These are phyloP conservation scores for Momotus momota DNA, from an alignment of 2,797 vertebrate species.

Conservation along the genomic window DNA sequence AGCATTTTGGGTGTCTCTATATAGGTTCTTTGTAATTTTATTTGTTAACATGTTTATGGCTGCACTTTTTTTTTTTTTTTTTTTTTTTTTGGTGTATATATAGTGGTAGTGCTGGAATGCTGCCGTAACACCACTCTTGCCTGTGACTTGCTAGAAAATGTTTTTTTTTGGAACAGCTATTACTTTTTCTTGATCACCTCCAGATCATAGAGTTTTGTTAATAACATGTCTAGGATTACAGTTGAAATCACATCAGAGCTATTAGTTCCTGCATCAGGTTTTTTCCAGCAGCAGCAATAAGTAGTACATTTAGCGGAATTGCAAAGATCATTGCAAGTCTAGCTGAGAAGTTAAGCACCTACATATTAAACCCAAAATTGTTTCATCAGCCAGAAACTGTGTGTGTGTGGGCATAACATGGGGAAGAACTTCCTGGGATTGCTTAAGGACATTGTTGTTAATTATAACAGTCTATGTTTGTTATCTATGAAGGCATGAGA, in stretches of 20 bases:
- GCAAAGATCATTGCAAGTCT: background rate
- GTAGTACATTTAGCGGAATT: background rate
- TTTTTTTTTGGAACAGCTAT: background rate
- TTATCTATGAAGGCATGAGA: background rate
- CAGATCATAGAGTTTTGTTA: background rate
- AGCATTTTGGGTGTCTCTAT: background rate
- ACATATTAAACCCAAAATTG: background rate
- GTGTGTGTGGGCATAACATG: background rate
- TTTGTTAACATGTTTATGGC: background rate
- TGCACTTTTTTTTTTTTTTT: no score
- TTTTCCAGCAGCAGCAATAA: background rate
- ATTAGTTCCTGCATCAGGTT: background rate
- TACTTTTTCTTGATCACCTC: background rate
- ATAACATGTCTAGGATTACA: background rate
- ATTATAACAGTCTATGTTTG: background rate
- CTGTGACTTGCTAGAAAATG: background rate
- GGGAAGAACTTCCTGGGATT: background rate
- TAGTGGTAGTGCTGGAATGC: background rate
- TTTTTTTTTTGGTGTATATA: no score
- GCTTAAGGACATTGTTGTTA: background rate
- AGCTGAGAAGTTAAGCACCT: background rate
- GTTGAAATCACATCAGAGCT: background rate
- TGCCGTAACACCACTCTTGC: background rate
- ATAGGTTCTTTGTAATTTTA: background rate
- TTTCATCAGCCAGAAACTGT: background rate